A percentile compares a stretch with the other conserved stretches of the same genome.
These are phyloP conservation scores for Proterorhinus semilunaris DNA, from an alignment of 2,113 vertebrate species.

Conservation along the genomic window DNA sequence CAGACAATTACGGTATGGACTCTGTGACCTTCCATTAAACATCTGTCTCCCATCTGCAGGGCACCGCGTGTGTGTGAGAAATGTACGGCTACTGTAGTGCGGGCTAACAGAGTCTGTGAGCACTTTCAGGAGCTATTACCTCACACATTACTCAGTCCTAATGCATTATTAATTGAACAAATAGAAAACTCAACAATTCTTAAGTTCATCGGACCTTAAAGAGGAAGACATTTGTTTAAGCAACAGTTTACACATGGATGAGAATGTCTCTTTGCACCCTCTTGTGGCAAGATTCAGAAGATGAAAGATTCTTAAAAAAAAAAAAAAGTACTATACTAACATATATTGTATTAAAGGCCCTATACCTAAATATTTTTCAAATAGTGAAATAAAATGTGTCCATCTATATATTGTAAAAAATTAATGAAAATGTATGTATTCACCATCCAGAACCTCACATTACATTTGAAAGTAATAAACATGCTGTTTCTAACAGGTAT, in stretches of 20 bases:
- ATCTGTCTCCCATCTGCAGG: constrained; percentile 71
- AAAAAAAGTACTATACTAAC: no score
- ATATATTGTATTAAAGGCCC: no score
- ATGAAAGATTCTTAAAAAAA: not conserved
- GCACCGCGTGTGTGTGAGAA: constrained; percentile 13
- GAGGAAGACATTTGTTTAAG: constrained; percentile 14
- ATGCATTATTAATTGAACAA: constrained; percentile 53
- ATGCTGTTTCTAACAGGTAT: no score
- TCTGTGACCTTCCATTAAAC: constrained; percentile 66
- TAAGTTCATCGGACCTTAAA: constrained; percentile 29
- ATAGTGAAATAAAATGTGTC: no score
- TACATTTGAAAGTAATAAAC: no score
- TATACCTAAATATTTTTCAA: no score
- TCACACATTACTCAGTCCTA: constrained; percentile 47
- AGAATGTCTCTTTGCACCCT: constrained; percentile 33
- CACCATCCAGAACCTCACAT: no score
- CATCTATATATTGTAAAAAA: no score
- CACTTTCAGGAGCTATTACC: constrained; percentile 63
- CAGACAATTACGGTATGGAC: constrained; percentile 63
- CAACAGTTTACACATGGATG: constrained; percentile 47
- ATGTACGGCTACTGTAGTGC: constrained; percentile 40
- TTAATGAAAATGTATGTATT: no score
- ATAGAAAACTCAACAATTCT: constrained; percentile 50
- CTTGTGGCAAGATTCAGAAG: constrained; percentile 49
- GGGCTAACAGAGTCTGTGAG: constrained; percentile 59